Conservation (phyloP, 1,140 invertebrate species). For the Drosophila ercepeae region DNA sequence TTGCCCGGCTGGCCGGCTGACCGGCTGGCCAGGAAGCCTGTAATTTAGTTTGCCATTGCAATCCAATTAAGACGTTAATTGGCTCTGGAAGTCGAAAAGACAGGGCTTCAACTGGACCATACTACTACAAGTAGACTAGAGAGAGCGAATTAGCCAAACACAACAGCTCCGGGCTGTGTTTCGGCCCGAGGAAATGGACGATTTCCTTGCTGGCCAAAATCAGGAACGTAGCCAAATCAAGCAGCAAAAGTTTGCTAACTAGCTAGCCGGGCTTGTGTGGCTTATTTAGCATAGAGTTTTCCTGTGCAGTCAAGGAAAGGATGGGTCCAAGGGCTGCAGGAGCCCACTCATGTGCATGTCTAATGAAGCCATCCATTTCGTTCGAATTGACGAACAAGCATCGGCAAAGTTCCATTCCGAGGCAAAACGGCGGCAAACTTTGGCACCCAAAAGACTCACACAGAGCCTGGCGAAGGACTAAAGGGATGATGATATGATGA, state of each 20-base stretch:
- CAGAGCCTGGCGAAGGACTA: constrained; percentile 4
- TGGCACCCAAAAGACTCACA: constrained; percentile 11
- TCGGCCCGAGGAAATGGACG: constrained; percentile 53
- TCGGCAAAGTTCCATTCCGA: constrained; percentile 5
- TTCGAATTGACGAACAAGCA: constrained; percentile 59
- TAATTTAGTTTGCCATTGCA: constrained; percentile 37
- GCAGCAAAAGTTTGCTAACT: constrained; percentile 73
- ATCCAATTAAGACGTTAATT: constrained; percentile 80
- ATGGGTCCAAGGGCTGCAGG: constrained; percentile 6
- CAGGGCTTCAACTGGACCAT: constrained; percentile 11
- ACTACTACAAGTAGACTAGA: constrained; percentile 5
- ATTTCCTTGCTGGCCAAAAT: constrained; percentile 59
- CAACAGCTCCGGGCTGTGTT: constrained; percentile 39
- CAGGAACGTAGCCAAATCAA: constrained; percentile 64
- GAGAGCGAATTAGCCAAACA: constrained; percentile 36
- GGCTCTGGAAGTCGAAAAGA: constrained; percentile 45
- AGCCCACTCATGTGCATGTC: constrained; percentile 69
- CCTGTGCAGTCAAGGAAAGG: constrained; percentile 40
- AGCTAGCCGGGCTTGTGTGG: constrained; percentile 17
- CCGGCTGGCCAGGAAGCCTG: constrained; percentile 14
- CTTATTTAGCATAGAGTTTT: constrained; percentile 64
- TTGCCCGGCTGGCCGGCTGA: constrained; percentile 34
- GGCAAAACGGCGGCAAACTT: constrained; percentile 41
- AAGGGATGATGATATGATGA: constrained; percentile 38
- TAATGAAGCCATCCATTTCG: constrained; percentile 67